Conservation (phyloP, 2,113 vertebrate species). For the Syngnathoides biaculeatus region DNA sequence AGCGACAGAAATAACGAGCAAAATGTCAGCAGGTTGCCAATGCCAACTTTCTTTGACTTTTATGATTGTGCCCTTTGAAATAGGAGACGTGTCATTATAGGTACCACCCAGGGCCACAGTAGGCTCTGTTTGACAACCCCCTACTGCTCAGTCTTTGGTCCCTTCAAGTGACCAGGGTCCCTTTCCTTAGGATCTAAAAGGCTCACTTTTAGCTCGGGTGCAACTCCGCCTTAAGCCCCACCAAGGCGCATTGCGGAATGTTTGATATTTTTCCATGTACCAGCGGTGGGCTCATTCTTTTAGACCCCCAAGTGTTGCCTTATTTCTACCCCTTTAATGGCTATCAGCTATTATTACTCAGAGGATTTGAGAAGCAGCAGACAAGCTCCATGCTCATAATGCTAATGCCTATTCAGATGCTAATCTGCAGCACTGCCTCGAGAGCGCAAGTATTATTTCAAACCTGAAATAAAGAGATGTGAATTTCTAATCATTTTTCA, state of each 20-base stretch:
- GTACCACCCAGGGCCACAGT: slow-evolving; percentile 41
- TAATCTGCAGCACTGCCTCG: slow-evolving; percentile 51
- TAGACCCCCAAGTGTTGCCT: slow-evolving; percentile 29
- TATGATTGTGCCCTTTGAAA: slow-evolving; percentile 42
- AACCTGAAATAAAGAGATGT: slow-evolving; percentile 33
- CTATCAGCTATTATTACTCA: slow-evolving; percentile 28
- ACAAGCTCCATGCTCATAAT: slow-evolving; percentile 52
- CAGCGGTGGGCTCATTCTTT: slow-evolving; percentile 24
- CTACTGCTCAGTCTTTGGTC: slow-evolving; percentile 35
- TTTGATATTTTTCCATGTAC: slow-evolving; percentile 23
- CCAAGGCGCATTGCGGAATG: slow-evolving; percentile 8
- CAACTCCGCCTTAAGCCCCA: slow-evolving; percentile 1
- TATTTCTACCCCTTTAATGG: slow-evolving; percentile 33
- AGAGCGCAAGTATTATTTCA: slow-evolving; percentile 34
- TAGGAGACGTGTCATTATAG: slow-evolving; percentile 30
- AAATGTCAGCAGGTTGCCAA: slow-evolving; percentile 56
- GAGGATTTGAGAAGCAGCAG: slow-evolving; percentile 34
- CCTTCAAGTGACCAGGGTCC: slow-evolving; percentile 33
- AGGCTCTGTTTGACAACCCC: slow-evolving; percentile 49
- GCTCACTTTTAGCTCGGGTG: slow-evolving; percentile 32
- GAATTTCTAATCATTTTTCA: slow-evolving; percentile 36
- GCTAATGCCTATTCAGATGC: slow-evolving; percentile 72
- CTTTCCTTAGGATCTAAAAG: slow-evolving; percentile 30
- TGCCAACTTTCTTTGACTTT: slow-evolving; percentile 45
- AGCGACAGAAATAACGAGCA: slow-evolving; percentile 54